These are phyloP conservation scores for Momotus momota DNA, from an alignment of 2,797 vertebrate genomes.

Conservation along the genomic window DNA sequence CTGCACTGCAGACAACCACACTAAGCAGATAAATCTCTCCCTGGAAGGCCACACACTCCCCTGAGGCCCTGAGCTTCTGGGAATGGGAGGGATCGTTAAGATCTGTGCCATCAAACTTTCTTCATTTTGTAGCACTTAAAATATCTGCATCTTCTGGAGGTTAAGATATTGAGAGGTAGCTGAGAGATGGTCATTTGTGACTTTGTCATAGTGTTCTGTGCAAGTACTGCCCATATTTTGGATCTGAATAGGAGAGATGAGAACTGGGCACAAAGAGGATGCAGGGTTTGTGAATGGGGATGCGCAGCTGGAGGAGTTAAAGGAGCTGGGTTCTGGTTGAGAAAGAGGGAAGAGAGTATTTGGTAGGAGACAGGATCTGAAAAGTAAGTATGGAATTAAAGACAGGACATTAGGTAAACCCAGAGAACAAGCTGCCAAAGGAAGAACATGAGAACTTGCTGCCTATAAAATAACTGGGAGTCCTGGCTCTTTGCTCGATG, in stretches of 20 bases:
- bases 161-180: neutral
- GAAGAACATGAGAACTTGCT: neutral
- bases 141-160: neutral
- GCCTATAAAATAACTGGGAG: neutral
- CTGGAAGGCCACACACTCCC: neutral
- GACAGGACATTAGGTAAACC: neutral
- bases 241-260: neutral
- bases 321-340: neutral
- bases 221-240: neutral
- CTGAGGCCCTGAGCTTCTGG: neutral
- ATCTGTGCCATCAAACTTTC: neutral
- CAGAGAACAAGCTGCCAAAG: neutral
- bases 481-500: neutral
- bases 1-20: neutral
- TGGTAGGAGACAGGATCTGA: neutral
- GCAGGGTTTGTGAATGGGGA: neutral
- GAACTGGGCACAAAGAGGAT: neutral
- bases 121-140: neutral
- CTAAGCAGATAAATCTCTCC: slow-evolving; percentile 40
- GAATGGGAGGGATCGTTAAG: neutral
- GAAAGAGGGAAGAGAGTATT: neutral
- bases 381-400: neutral
- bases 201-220: neutral
- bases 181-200: neutral
- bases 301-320: neutral